Evolutionary conservation across 2,888 invertebrate species (phyloP).

Genomic region (Platerodrilus igneus): DNA sequence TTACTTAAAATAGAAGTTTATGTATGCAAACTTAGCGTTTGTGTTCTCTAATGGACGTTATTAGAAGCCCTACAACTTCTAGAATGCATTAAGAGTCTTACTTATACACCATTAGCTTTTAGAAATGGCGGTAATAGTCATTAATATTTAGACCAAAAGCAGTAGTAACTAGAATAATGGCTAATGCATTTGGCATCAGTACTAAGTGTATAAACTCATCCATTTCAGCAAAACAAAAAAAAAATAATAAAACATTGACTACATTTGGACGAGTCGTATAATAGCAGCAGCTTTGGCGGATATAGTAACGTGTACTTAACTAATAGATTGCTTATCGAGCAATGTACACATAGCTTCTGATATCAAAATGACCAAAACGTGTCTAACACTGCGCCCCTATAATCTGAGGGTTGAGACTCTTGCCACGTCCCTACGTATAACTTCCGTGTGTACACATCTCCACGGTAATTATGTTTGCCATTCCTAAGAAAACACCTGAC

Average conservation of each 20-base stretch:
- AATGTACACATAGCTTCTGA: slow-evolving; percentile 31
- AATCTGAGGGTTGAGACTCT: slow-evolving; percentile 17
- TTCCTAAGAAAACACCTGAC: slow-evolving; percentile 21
- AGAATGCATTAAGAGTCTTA: slow-evolving; percentile 29
- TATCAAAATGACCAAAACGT: slow-evolving; percentile 36
- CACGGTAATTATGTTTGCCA: slow-evolving; percentile 27
- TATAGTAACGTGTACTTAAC: slow-evolving; percentile 35
- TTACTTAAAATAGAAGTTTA: slow-evolving; percentile 19
- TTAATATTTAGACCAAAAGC: slow-evolving; percentile 29
- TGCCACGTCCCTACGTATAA: slow-evolving; percentile 21
- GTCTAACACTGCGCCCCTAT: slow-evolving; percentile 24
- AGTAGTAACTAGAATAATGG: slow-evolving; percentile 29
- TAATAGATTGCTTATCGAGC: slow-evolving; percentile 33
- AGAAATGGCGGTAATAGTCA: slow-evolving; percentile 35
- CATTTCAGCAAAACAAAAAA: no score
- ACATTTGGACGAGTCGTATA: no score
- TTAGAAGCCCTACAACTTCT: slow-evolving; percentile 19
- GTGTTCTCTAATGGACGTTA: slow-evolving; percentile 26
- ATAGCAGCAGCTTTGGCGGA: slow-evolving; percentile 20
- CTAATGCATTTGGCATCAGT: slow-evolving; percentile 33
- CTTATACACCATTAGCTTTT: slow-evolving; percentile 34
- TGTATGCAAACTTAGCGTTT: slow-evolving; percentile 22
- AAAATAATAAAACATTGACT: no score
- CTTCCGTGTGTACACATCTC: slow-evolving; percentile 23
- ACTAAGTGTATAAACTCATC: no score